These are phyloP conservation scores for Drosophila gaucha DNA, from an alignment of 2,888 invertebrate species.

Conservation along the genomic window DNA sequence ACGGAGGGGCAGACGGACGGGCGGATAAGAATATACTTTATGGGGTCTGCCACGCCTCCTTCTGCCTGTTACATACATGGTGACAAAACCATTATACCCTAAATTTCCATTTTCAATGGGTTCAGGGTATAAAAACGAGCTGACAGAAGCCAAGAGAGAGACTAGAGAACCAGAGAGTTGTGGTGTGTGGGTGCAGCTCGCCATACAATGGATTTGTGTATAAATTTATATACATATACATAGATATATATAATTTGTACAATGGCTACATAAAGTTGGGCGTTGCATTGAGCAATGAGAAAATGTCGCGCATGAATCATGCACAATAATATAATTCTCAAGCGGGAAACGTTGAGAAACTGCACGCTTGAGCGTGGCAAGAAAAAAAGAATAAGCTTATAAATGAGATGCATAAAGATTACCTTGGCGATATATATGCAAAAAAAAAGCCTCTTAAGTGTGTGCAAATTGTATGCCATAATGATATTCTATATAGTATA, in stretches of 20 bases:
- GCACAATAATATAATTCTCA: slow-evolving; percentile 18
- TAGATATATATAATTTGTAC: slow-evolving; percentile 17
- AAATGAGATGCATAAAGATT: slow-evolving; percentile 46
- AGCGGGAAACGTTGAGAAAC: slow-evolving; percentile 21
- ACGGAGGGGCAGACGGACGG: too few relatives aligned
- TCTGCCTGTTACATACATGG: too few relatives aligned
- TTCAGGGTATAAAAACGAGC: slow-evolving; percentile 28
- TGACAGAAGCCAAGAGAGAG: slow-evolving; percentile 33
- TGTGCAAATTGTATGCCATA: slow-evolving; percentile 1
- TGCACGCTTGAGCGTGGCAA: slow-evolving; percentile 16
- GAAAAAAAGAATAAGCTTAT: slow-evolving; percentile 26
- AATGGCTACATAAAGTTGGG: slow-evolving; percentile 40
- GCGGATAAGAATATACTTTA: too few relatives aligned
- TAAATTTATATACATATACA: slow-evolving; percentile 9
- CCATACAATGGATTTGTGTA: slow-evolving; percentile 33
- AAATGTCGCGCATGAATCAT: slow-evolving; percentile 61
- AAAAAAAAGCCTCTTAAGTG: slow-evolving; percentile 6
- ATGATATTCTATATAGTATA: neutral
- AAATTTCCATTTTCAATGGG: too few relatives aligned
- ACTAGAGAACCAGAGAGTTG: neutral
- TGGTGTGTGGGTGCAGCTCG: slow-evolving; percentile 46
- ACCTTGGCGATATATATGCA: slow-evolving; percentile 7
- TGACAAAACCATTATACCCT: too few relatives aligned
- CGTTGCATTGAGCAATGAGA: slow-evolving; percentile 47
- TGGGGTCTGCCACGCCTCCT: too few relatives aligned